Conservation (phyloP, 2,113 vertebrate genomes). For the Chauna torquata region DNA sequence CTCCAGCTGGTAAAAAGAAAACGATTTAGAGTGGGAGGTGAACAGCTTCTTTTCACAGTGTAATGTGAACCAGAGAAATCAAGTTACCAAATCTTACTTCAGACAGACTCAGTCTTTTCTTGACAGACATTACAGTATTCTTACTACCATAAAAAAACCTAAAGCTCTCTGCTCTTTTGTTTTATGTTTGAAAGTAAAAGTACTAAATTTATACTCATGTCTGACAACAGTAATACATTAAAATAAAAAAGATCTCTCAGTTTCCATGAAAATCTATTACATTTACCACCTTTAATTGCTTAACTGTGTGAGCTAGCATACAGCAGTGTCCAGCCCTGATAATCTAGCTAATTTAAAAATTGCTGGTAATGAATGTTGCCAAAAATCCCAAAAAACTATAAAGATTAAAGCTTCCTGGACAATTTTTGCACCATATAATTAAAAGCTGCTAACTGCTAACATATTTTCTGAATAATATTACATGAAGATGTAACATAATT, state of each 20-base stretch:
- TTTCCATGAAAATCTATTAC: background rate
- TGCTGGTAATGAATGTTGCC: background rate
- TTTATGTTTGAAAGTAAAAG: background rate
- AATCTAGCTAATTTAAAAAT: background rate
- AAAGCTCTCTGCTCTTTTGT: background rate
- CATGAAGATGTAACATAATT: background rate
- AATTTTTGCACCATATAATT: background rate
- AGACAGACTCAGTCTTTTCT: background rate
- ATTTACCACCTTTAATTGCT: background rate
- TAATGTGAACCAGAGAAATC: slow-evolving; percentile 44
- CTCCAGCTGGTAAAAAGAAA: slow-evolving; percentile 57
- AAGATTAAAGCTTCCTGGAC: background rate
- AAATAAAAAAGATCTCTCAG: background rate
- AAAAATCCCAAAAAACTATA: background rate
- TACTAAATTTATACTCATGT: background rate
- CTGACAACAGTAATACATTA: background rate
- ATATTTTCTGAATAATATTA: background rate
- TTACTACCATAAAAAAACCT: background rate
- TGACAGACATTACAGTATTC: background rate
- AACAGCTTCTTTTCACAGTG: slow-evolving; percentile 35
- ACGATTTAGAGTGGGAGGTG: slow-evolving; percentile 54
- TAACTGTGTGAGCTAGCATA: background rate
- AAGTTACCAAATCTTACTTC: slow-evolving; percentile 14
- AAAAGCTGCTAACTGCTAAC: background rate
- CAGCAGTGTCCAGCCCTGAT: background rate